Evolutionary conservation across 2,113 vertebrate genomes (phyloP), one percentile per base, ranked within the genome.

Genomic region (Chloropsis cyanopogon): DNA sequence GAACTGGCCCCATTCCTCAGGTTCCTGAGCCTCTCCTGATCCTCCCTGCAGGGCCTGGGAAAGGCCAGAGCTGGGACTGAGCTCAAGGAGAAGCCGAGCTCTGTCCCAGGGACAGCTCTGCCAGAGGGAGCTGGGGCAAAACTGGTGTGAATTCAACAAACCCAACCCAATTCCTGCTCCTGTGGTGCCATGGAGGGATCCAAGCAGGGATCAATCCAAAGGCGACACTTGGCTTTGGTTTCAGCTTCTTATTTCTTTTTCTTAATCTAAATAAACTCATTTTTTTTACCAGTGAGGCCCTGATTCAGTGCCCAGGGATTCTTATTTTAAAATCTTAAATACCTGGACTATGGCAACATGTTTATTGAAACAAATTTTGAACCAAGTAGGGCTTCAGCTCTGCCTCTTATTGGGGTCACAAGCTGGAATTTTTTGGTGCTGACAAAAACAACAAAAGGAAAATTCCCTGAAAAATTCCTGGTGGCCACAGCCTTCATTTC

Each of bases 1-100:
- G 15, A 6, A n/a, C 44, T 31, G n/a, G 47, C 8, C 57, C 44
- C 22, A 0, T 18, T 25, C 7, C 25, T 2, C 10, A 1, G 4
- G 35, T 35, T 65, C n/a, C 44, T 10, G 46, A 56, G 64, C 71
- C 41, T 12, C 72, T 64, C 80, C 57, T 11, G 50, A 7, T 14
- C 17, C 35, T n/a, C 60, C 5, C 35, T 7, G 2, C 3, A 9
- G 18, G 41, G 26, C 21, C 60, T 4, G 12, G 50, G 73, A 37
- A 60, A 33, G 46, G 54, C 54, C 65, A 88, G 37, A 5, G 22
- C 59, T 25, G 2, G 20, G 7, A 10, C 1, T 2, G 7, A 66
- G 70, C 66, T 37, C 33, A 22, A 46, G 42, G 41, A 82, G 29
- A 35, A 33, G 33, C 21, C 0, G 8, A 78, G 47, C 57, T 66